Evolutionary conservation across 2,113 vertebrate species (phyloP), one percentile per base, ranked within the genome.

Genomic region (Regulus satrapa): DNA sequence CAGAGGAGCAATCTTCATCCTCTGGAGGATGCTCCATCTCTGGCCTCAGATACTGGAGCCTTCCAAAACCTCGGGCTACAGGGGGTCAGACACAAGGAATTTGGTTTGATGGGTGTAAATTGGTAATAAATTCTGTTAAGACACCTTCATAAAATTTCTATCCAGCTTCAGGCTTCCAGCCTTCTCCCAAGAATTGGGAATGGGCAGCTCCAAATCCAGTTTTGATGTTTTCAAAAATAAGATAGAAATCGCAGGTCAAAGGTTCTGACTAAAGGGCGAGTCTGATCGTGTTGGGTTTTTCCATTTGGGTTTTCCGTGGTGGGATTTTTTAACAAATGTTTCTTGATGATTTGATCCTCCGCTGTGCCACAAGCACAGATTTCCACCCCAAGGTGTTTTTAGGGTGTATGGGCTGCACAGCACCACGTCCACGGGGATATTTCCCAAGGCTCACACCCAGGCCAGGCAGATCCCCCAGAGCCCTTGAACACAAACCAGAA

Each of bases 1-100:
- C 90, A 88, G 52, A 75, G 79, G 71, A 92, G 59, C 51, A 89
- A 85, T 83, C 75, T 77, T 14, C 72, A 85, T 64, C 78, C 49
- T 41, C 64, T 69, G 87, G 38, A 82, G 87, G 79, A 58, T 55
- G 34, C 63, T 69, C 59, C 36, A 21, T 90, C 74, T 85, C 85
- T 52, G 58, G 6, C 68, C 48, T 78, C 1, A 0, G 43, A 80
- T 64, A 40, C n/a, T 9, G 48, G 36, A 88, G 67, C 19, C 18
- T 79, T 68, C 87, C 75, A 83, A 94, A 91, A 80, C 82, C 74
- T 85, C 7, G 31, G 66, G 41, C 61, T 64, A 10, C 13, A 14
- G n/a, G 26, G 80, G 52, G 38, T 90, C 52, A 82, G 17, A 40
- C 20, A n/a, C 40, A 29, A 52, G 20, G 85, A 71, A 64, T 78